phyloP scores from a whole-genome alignment of 2,888 invertebrate genomes.

The Polia nebulosa region DNA sequence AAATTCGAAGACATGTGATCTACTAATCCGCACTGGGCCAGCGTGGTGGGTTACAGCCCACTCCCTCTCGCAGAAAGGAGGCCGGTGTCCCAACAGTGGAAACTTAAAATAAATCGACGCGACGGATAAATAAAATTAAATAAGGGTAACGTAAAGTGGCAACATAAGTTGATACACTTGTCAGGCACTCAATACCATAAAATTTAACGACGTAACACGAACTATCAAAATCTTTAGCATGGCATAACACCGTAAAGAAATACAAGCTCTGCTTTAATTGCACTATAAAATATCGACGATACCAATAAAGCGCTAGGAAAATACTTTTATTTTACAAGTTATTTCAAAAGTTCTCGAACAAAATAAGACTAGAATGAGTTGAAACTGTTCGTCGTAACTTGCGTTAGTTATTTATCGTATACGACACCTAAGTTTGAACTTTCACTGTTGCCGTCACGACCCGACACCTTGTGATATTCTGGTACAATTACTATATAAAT shows the following conservation, averaged over 20 bases:
- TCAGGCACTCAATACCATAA: not conserved
- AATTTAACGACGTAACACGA: not conserved
- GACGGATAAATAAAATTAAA: not conserved
- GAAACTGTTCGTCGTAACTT: constrained; percentile 41
- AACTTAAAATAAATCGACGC: not conserved
- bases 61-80: too few relatives aligned
- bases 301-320: constrained; percentile 24
- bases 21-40: too few relatives aligned
- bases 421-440: constrained; percentile 47
- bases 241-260: not conserved
- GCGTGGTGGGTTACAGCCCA: too few relatives aligned
- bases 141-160: not conserved
- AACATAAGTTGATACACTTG: not conserved
- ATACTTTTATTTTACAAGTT: constrained; percentile 34
- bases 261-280: too few relatives aligned
- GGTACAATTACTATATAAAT: constrained; percentile 2
- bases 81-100: not conserved
- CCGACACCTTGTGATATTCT: constrained; percentile 15
- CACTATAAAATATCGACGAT: constrained; percentile 26
- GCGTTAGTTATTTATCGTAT: constrained; percentile 46
- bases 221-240: constrained; percentile 8
- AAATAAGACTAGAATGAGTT: constrained; percentile 23
- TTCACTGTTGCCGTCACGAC: constrained; percentile 21
- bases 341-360: constrained; percentile 34
- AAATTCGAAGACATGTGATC: too few relatives aligned